Evolutionary conservation across 2,113 vertebrate genomes (phyloP), one percentile per base, ranked within the genome.

Genomic region (Megatriorchis doriae): DNA sequence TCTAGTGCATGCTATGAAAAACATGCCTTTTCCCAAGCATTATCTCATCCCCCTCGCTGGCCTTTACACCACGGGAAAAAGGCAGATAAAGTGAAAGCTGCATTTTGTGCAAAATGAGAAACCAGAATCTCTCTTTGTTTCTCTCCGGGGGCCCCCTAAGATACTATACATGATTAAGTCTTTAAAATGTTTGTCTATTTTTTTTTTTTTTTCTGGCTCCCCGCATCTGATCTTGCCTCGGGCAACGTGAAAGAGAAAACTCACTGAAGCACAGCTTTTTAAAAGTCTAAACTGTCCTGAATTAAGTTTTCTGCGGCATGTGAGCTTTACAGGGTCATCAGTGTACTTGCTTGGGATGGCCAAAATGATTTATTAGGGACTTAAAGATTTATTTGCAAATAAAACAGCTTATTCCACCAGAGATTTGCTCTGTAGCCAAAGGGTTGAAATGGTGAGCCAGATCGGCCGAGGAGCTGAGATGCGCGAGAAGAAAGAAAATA

Each of bases 401-500:
- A 73, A 82, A 73, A 2, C 53, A 56, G 34, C 25, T 52, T 36
- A 16, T 56, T 81, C 22, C 68, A 75, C 9, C 36, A 55, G 40
- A 52, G 43, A 43, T 32, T 61, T 10, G 16, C 29, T 81, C 47
- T 67, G 42, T 32, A 63, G 86, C 61, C 68, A 26, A n/a, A 21
- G 42, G 32, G 55, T 19, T 70, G 78, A 43, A 29, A 13, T 25
- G 55, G 36, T 31, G 34, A 67, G 36, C 21, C 50, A 84, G 73
- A 59, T 19, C 12, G 32, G 67, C 59, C 1, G 6, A 53, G 67
- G 26, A 52, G 36, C 47, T 52, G 36, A 15, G 16, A 9, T 55
- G 19, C 0, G 1, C 0, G 0, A 25, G 66, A 29, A 65, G 66
- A 23, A 43, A 34, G 62, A 56, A 43, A 25, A 32, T 5, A 32